Evolutionary conservation across 2,888 invertebrate genomes (phyloP), one percentile per base, ranked within the genome.

Genomic region (Sphaeridia pumilis): DNA sequence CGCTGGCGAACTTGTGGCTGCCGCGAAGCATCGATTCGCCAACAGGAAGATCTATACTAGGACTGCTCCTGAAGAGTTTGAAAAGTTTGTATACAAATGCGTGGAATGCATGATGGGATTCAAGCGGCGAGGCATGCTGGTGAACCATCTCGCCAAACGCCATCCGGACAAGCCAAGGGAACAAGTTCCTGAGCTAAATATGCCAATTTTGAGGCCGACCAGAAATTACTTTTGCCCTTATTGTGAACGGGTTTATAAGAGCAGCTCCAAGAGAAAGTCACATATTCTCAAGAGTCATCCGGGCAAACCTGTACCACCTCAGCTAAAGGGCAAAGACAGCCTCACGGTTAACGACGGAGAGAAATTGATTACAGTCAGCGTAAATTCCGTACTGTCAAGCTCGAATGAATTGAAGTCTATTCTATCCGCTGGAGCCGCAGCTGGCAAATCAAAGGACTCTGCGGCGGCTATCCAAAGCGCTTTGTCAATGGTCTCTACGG

Each of bases 201-300:
- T 84, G 57, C 88, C 89, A 1, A 83, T 89, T 64, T 72, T 85
- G 57, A 78, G 82, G 60, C 81, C 83, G 14, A 83, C 83, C 41
- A 76, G 82, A 14, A 82, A 84, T 67, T 90, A 84, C 70, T 86
- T 82, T 67, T 90, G 90, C 71, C 83, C 81, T 65, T 84, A 84
- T 65, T 90, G 89, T 70, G 82, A 84, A 55, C 59, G 75, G 72
- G 75, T 82, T 41, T 89, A 89, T 71, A 84, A 85, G 69, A 84
- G 86, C 57, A 85, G 84, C 66, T 83, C 84, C 49, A 89, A 89
- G 68, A 75, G 88, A 24, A 86, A 88, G 70, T 77, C 78, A 1
- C 89, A 89, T 69, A 84, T 87, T 58, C 70, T 82, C 59, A 83
- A 82, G 67, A 83, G 84, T 69, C 89, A 89, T 73, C 88, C 89